A percentile compares a stretch with the other conserved stretches of the same genome.
Conservation (phyloP, 2,888 invertebrate species). For the Cheilosia scutellata region DNA sequence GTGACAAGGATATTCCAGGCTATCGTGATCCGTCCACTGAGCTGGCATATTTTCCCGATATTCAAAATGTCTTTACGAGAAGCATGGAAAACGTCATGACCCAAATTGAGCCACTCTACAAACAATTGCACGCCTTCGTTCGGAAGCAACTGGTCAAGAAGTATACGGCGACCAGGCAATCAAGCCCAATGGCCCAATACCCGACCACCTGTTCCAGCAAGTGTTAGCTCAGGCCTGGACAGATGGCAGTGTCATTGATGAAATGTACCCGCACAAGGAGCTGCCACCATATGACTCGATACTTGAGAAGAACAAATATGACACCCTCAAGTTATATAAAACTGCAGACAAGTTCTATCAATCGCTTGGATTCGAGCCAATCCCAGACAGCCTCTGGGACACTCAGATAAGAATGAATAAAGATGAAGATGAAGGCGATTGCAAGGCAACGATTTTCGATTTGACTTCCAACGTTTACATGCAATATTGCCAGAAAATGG, state of each 20-base stretch:
- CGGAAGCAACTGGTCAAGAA: conserved; percentile 85
- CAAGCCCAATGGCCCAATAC: conserved; percentile 28
- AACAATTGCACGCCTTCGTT: conserved; percentile 91
- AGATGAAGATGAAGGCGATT: conserved; percentile 11
- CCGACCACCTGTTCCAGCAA: conserved; percentile 46
- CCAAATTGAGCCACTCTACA: conserved; percentile 90
- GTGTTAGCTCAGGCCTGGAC: conserved; percentile 28
- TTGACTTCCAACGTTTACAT: conserved; percentile 73
- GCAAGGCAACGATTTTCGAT: conserved; percentile 8
- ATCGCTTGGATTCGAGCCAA: conserved; percentile 42
- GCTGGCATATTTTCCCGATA: conserved; percentile 80
- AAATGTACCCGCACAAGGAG: neutral
- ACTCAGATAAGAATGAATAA: neutral
- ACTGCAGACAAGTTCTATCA: conserved; percentile 41
- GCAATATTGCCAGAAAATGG: conserved; percentile 81
- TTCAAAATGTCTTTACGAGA: conserved; percentile 43
- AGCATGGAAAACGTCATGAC: conserved; percentile 87
- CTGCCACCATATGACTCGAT: conserved; percentile 24
- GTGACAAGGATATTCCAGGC: conserved; percentile 85
- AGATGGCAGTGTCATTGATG: conserved; percentile 7
- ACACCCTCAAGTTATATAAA: conserved; percentile 5
- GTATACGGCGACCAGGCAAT: conserved; percentile 22
- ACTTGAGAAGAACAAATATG: conserved; percentile 9
- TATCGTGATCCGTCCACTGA: conserved; percentile 78
- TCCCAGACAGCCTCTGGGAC: conserved; percentile 8